Conservation (phyloP, 1,140 invertebrate species). For the Nasonia vitripennis region DNA sequence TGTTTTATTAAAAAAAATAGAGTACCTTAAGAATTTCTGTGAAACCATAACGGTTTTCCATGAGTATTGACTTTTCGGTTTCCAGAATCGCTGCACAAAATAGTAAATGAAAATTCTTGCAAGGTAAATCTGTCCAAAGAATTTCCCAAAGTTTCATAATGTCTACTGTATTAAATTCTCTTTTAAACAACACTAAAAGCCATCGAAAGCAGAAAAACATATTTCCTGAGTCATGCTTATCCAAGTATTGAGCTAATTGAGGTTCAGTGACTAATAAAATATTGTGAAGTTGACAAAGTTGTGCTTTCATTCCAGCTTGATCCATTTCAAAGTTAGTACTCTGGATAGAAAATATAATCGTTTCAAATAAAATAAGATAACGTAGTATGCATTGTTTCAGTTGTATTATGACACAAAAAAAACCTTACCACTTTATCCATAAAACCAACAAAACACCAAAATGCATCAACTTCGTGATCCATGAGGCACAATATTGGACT, state of each 20-base stretch:
- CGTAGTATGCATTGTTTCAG: background rate
- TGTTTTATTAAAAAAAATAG: conserved; percentile 26
- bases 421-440: conserved; percentile 93
- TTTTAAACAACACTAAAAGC: conserved; percentile 89
- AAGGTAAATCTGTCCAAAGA: conserved; percentile 93
- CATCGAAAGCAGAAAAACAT: conserved; percentile 99
- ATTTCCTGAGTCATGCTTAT: conserved; percentile 94
- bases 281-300: conserved; percentile 89
- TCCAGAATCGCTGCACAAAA: conserved; percentile 94
- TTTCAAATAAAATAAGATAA: background rate
- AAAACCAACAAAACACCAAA: conserved; percentile 99
- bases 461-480: conserved; percentile 95
- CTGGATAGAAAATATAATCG: conserved; percentile 73
- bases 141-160: conserved; percentile 89
- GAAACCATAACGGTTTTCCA: conserved; percentile 93
- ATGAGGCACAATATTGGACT: conserved; percentile 94
- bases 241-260: conserved; percentile 89
- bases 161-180: conserved; percentile 85
- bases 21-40: conserved; percentile 96
- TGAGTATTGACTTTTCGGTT: conserved; percentile 88
- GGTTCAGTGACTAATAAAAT: conserved; percentile 90
- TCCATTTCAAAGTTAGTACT: conserved; percentile 97
- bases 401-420: background rate
- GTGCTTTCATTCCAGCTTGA: conserved; percentile 97
- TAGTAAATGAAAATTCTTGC: conserved; percentile 95